phyloP scores from a whole-genome alignment of 2,113 vertebrate genomes.

The Nannospalax galili region DNA sequence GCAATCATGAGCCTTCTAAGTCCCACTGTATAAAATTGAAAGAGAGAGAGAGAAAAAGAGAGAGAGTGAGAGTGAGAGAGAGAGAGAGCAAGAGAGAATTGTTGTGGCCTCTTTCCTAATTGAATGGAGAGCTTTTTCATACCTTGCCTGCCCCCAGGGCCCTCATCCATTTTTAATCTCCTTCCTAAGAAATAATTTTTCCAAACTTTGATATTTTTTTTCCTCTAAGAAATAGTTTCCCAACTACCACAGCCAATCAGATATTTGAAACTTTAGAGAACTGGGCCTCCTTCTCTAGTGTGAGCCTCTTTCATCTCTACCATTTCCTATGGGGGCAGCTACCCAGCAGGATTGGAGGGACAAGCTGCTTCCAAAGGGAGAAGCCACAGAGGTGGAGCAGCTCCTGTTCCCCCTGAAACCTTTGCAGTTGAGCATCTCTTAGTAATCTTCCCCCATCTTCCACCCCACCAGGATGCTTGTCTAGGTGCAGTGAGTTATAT shows the following conservation, averaged over 20 bases:
- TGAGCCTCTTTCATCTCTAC: not conserved
- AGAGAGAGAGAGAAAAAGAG: no score
- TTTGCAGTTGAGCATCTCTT: not conserved
- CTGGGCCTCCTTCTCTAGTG: not conserved
- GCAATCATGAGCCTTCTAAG: slow-evolving; percentile 70
- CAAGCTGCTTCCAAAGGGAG: not conserved
- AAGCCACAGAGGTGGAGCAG: not conserved
- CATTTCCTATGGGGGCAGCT: not conserved
- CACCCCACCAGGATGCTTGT: not conserved
- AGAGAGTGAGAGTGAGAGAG: no score
- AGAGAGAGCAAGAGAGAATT: not conserved
- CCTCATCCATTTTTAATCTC: not conserved
- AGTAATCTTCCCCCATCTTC: no score
- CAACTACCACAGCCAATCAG: slow-evolving; percentile 56
- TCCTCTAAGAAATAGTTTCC: slow-evolving; percentile 70
- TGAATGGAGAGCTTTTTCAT: not conserved
- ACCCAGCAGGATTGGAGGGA: not conserved
- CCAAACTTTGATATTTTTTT: slow-evolving; percentile 71
- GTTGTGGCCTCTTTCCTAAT: not conserved
- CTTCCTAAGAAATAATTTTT: not conserved
- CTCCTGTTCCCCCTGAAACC: not conserved
- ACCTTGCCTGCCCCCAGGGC: not conserved
- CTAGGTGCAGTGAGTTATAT: not conserved
- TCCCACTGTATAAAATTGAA: slow-evolving; percentile 60
- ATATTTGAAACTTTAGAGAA: slow-evolving; percentile 55